Base-by-base conservation (phyloP, 2,888 invertebrate genomes). In the Drosophila suboccidentalis region DNA sequence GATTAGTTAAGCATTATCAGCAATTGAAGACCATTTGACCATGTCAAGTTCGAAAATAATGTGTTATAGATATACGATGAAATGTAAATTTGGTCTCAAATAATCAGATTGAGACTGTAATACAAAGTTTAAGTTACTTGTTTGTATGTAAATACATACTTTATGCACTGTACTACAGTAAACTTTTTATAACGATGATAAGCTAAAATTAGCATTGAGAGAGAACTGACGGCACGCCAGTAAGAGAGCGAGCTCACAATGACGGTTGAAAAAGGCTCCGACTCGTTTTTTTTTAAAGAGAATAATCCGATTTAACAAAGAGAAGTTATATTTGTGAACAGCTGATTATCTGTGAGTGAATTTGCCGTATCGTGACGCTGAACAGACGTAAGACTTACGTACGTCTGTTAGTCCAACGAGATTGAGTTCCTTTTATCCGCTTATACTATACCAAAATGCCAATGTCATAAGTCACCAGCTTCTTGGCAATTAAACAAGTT, bases 141-240 rank as follows among this genome's bases (percentile, higher is more conserved):
- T 50, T 47, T 15, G 17, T 36, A 38, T 50, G 0, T 15, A 32
- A 41, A 43, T 51, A 60, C 32, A 59, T 44, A 44, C 4, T 1
- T 15, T 1, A 29, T 9, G 3, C 39, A 75, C 53, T 78, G 77
- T 75, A 47, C 15, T 15, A 38, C 36, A 26, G 34, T 63, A 22
- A 6, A 26, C 8, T n/a, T 41, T 50, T 64, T 46, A 19, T 80
- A 74, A 79, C 44, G 69, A 77, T 77, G 79, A 81, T 72, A 77
- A 66, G 70, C 58, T 43, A 39, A 44, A 61, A 71, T 60, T 15
- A 19, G 26, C 15, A 2, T 26, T 51, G 39, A 2, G 22, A 71
- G 62, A 41, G 59, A 44, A 29, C 15, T 50, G 34, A 34, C 19
- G 19, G 54, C 44, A 36, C 13, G 34, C 47, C 17, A 15, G 43